These are phyloP conservation scores for Labeo catla DNA, from an alignment of 2,113 vertebrate genomes.

Conservation along the genomic window DNA sequence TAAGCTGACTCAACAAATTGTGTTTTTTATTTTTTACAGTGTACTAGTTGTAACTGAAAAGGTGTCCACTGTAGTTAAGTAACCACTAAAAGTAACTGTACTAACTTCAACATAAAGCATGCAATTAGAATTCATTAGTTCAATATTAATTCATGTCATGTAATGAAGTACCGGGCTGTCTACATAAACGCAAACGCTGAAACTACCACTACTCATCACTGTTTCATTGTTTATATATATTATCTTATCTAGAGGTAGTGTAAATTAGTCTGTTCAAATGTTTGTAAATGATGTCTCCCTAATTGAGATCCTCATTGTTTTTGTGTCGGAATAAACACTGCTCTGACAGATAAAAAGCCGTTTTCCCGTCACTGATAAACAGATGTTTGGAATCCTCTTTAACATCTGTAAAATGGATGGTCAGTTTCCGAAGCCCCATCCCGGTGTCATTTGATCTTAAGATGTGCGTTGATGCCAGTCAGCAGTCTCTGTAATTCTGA, in stretches of 20 bases:
- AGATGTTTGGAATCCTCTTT: not conserved
- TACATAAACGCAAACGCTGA: not conserved
- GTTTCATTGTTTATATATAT: not conserved
- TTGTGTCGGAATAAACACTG: not conserved
- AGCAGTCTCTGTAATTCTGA: slow-evolving; percentile 8
- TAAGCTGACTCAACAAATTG: too few species aligned
- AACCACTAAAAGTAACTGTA: not conserved
- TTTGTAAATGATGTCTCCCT: not conserved
- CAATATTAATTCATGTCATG: not conserved
- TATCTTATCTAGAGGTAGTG: not conserved
- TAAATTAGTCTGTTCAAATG: not conserved
- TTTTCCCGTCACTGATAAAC: not conserved
- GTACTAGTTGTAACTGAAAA: not conserved
- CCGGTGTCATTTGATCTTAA: slow-evolving; percentile 33
- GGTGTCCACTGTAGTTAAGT: not conserved
- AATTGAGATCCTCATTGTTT: not conserved
- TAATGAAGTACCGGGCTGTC: not conserved
- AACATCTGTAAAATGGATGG: not conserved
- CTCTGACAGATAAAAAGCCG: not conserved
- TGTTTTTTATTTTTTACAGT: too few species aligned
- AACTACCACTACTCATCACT: not conserved
- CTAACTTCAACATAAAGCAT: not conserved
- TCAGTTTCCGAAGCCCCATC: not conserved
- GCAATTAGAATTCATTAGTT: not conserved
- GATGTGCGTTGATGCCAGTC: slow-evolving; percentile 29